phyloP scores from a whole-genome alignment of 1,140 invertebrate genomes.

The Oscheius sp. region DNA sequence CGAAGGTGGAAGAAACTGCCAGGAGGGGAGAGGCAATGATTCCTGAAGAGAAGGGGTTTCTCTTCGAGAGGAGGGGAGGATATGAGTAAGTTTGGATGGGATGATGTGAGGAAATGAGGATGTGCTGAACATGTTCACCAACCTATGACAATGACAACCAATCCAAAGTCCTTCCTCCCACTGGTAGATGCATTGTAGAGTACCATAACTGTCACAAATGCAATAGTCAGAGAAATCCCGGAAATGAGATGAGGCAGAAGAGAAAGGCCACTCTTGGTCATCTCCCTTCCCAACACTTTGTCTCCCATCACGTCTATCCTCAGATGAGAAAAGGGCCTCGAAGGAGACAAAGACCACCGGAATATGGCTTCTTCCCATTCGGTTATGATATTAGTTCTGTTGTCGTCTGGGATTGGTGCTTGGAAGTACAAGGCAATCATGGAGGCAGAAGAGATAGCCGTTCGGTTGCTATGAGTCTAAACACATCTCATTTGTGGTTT shows the following conservation, averaged over 20 bases:
- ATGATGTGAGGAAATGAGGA: no score
- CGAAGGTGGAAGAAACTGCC: conserved; percentile 48
- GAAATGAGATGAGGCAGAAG: conserved; percentile 29
- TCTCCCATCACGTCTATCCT: conserved; percentile 32
- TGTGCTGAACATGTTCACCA: background rate
- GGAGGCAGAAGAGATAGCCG: background rate
- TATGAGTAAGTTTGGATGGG: no score
- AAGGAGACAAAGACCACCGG: background rate
- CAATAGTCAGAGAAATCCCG: conserved; percentile 18
- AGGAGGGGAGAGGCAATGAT: conserved; percentile 41
- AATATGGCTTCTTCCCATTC: conserved; percentile 28
- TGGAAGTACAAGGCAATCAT: conserved; percentile 8
- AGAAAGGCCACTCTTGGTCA: conserved; percentile 27
- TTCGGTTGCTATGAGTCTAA: background rate
- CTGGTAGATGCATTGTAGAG: background rate
- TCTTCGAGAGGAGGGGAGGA: background rate
- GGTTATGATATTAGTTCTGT: conserved; percentile 32
- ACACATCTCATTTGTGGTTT: background rate
- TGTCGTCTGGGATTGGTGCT: conserved; percentile 27
- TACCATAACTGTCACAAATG: conserved; percentile 23
- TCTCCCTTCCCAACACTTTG: conserved; percentile 34
- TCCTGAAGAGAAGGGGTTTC: conserved; percentile 11
- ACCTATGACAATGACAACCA: conserved; percentile 1
- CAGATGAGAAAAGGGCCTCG: conserved; percentile 10
- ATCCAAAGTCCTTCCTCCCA: conserved; percentile 1